Base-by-base conservation (phyloP, 2,888 invertebrate species). In the Phasia obesa region DNA sequence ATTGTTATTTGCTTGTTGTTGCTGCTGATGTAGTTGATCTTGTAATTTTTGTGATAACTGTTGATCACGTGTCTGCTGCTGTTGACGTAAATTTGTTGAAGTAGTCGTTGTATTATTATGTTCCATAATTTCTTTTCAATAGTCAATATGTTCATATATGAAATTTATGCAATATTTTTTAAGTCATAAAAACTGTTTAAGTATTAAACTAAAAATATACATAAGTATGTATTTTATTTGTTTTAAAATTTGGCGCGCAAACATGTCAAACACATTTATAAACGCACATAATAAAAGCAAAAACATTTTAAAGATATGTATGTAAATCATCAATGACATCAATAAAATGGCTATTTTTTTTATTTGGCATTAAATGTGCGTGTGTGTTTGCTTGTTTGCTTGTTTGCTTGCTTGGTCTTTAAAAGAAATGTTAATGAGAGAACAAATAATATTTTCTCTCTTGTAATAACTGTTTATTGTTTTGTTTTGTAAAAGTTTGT, bases 21-120 rank as follows among this genome's bases (percentile, higher is more conserved):
- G 86, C 21, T 95, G 95, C 92, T 94, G 94, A 59, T 87, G 85
- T 19, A 87, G 86, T 55, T 86, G 85, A 71, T 87, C 88, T 53
- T 87, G 87, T 21, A 87, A 86, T 59, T 86, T 85, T 60, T 86
- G 86, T 92, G 94, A 94, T 77, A 86, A 85, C 49, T 86, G 87
- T 74, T 87, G 87, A 53, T 87, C 73, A 64, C 65, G 94, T 82
- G 85, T 70, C 42, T 86, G 86, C 51, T 59, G 75, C 15, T 88
- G 85, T 77, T 84, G 85, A 13, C 80, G 85, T 35, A 86, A 73
- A 85, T 87, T 87, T 25, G 77, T 53, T 84, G 76, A 60, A 70
- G 64, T 53, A n/a, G 51, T 23, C 19, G 87, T 78, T 82, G 85
- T 86, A 86, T 88, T 90, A 86, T 88, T 88, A 88, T 89, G 88